Conservation (phyloP, 2,888 invertebrate species). For the Phasia obesa region DNA sequence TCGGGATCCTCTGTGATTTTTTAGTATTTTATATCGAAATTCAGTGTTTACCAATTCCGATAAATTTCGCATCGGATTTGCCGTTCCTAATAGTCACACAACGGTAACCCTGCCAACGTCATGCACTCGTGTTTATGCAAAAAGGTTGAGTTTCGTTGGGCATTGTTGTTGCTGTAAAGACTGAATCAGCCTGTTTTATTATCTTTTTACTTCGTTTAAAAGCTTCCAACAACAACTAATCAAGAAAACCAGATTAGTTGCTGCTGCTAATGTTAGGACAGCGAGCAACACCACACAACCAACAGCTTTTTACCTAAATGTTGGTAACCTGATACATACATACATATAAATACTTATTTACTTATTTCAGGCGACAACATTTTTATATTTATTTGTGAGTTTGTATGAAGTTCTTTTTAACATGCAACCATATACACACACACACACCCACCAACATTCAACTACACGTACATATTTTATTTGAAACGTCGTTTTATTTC, state of each 20-base stretch:
- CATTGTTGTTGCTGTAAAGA: slow-evolving; percentile 7
- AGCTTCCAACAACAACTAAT: slow-evolving; percentile 31
- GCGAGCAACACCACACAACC: neutral
- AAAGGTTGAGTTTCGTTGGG: slow-evolving; percentile 11
- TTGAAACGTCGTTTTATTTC: slow-evolving; percentile 16
- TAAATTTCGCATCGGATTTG: no score
- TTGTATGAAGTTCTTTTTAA: no score
- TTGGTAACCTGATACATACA: slow-evolving; percentile 57
- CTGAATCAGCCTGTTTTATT: slow-evolving; percentile 42
- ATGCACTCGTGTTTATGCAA: neutral
- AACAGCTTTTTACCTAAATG: slow-evolving; percentile 52
- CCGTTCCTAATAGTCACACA: no score
- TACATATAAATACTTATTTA: no score
- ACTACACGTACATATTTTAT: neutral
- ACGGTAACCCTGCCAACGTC: neutral
- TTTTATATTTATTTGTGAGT: no score
- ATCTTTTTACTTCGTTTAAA: neutral
- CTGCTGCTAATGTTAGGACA: neutral
- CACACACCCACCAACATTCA: neutral
- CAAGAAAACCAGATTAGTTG: slow-evolving; percentile 35
- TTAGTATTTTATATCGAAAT: no score
- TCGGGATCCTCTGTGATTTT: no score
- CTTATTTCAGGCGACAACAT: slow-evolving; percentile 62
- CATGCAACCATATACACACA: neutral
- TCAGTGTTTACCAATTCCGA: no score